A percentile compares a stretch with the other conserved stretches of the same genome.
Evolutionary conservation across 2,888 invertebrate species (phyloP).

Genomic region (Drosophila demipolita): DNA sequence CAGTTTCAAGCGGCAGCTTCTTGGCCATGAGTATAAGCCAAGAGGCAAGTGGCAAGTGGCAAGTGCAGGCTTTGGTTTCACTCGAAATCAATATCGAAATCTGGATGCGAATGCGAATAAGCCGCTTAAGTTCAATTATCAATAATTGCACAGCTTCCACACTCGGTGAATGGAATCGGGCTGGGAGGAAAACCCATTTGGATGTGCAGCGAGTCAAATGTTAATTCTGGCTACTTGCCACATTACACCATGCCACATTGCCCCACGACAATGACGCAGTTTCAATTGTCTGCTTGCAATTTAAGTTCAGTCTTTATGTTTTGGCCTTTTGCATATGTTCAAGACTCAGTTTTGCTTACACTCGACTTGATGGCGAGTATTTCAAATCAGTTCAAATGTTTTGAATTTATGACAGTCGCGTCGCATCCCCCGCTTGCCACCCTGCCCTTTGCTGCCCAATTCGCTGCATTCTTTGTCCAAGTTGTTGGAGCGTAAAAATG

Average conservation of each 20-base stretch:
- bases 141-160: slow-evolving; percentile 48
- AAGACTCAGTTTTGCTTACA: slow-evolving; percentile 27
- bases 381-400: slow-evolving; percentile 74
- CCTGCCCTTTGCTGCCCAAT: slow-evolving; percentile 34
- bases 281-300: slow-evolving; percentile 63
- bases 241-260: slow-evolving; percentile 28
- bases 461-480: slow-evolving; percentile 64
- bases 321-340: slow-evolving; percentile 1
- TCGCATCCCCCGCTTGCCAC: slow-evolving; percentile 5
- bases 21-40: neutral
- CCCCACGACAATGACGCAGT: slow-evolving; percentile 53
- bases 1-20: neutral
- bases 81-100: neutral
- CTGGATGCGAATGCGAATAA: slow-evolving; percentile 34
- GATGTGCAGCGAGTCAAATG: slow-evolving; percentile 9
- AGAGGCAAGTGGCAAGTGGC: neutral
- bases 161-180: slow-evolving; percentile 5
- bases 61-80: neutral
- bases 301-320: slow-evolving; percentile 25
- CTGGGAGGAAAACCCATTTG: slow-evolving; percentile 7
- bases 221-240: slow-evolving; percentile 37
- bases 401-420: slow-evolving; percentile 70
- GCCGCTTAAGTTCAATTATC: slow-evolving; percentile 61
- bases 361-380: slow-evolving; percentile 60
- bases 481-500: slow-evolving; percentile 65